Base-by-base conservation (phyloP, 2,888 invertebrate genomes). In the Caenorhabditis sp. region DNA sequence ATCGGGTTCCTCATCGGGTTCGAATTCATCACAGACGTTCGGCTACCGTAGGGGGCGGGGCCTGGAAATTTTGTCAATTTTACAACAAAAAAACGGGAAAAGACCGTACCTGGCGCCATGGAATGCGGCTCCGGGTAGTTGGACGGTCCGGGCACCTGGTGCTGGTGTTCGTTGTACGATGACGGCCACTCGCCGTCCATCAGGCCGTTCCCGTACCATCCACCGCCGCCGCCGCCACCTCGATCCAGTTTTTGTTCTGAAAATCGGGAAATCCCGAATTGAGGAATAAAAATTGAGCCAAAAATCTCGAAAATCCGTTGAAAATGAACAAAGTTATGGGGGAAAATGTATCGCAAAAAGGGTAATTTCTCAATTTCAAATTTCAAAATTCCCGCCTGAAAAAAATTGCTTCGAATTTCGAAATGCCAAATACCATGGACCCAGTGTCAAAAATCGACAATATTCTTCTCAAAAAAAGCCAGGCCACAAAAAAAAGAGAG, bases 91-190 rank as follows among this genome's bases (percentile, higher is more conserved):
- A 12, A 28, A 16, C 19, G 12, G 8, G 2, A 70, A 58, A 54
- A 24, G 64, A 35, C 31, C 5, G 31, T 38, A 80, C 80, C 80
- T 28, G 81, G 70, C 16, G 75, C 75, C 44, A 66, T 58, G 22
- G 41, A 44, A 12, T 47, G 49, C 10, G 26, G 28, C 6, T 79
- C 83, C 26, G 79, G 79, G 56, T 83, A 83, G 64, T 83, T 79
- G 6, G 83, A 83, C 16, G 83, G 79, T 58, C 83, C 83, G 16
- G 83, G 83, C n/a, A 82, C 82, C 26, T 82, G 75, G 41, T 54
- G 54, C 16, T 51, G 56, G 41, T 54, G 54, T 44, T 66, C 69
- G 38, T 70, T 66, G 58, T 76, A 82, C 28, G 44, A 41, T 16
- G 63, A 58, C 31, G 61, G 49, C 69, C 73, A 66, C 1, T 75